Evolutionary conservation across 2,113 vertebrate genomes (phyloP), one percentile per base, ranked within the genome.

Genomic region (Rhadina sibilatrix): DNA sequence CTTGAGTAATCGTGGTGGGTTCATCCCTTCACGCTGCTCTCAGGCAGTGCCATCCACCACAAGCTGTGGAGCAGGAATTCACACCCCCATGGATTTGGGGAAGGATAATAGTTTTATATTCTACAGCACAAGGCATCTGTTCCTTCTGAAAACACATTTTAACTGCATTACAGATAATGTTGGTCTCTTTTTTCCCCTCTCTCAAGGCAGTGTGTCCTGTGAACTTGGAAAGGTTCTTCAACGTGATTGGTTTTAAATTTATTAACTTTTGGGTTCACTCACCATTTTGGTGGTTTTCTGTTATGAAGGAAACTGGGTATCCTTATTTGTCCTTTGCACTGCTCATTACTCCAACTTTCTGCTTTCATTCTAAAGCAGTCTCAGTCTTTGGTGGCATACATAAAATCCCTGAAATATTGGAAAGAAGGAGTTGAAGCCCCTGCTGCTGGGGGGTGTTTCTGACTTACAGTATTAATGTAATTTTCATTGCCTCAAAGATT

Each of bases 1-100:
- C 52, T 61, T 66, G 83, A 77, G 42, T 38, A 22, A 59, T 72
- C 2, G 35, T 46, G 23, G 37, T 94, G 82, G n/a, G 49, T 90
- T 89, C 57, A 22, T 72, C 40, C 5, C 66, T 56, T 72, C 16
- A 2, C 2, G 31, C 68, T 69, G 89, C 72, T 53, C 70, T 53
- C 60, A 44, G 38, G 6, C 59, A 57, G 42, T 3, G 6, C 60
- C 0, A 1, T 33, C 17, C 1, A 2, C 65, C 57, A 16, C 40
- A 13, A 12, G 69, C 60, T 71, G 28, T 0, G 0, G 81, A 42
- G 40, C 0, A 0, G 65, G 82, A 59, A 40, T 53, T 91, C 59
- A 33, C 5, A 2, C 16, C 24, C 54, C 54, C 30, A 3, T 4
- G 6, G 33, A 10, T 31, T 25, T 60, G 33, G 69, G 54, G 30